Conservation (phyloP, 2,113 vertebrate genomes). For the Amphiprion ocellaris region DNA sequence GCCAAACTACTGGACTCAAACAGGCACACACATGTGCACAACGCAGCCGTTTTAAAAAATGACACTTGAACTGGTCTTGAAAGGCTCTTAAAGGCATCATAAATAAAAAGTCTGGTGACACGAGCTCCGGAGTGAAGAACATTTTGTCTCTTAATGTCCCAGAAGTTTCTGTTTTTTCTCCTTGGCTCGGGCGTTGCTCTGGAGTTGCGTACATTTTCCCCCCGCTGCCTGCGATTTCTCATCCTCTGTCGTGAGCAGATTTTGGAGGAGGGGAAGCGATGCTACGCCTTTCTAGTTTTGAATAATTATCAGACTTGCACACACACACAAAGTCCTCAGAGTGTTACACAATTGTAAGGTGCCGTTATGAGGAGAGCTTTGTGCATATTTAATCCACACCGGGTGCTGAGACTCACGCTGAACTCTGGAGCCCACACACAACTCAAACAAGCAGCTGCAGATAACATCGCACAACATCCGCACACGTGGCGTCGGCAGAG, state of each 20-base stretch:
- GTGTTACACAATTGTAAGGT: conserved; percentile 43
- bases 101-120: background rate
- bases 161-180: background rate
- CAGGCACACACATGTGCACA: background rate
- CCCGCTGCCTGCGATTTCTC: conserved; percentile 31
- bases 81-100: background rate
- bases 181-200: conserved; percentile 12
- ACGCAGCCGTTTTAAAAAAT: background rate
- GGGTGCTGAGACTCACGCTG: background rate
- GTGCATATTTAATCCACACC: conserved; percentile 58
- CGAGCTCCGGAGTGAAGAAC: background rate
- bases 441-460: background rate
- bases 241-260: conserved; percentile 45
- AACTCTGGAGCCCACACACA: background rate
- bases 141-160: background rate
- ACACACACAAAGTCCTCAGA: conserved; percentile 30
- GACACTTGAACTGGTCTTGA: background rate
- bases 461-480: background rate
- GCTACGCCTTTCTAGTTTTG: conserved; percentile 42
- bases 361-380: conserved; percentile 28
- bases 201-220: conserved; percentile 29
- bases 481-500: too few relatives aligned
- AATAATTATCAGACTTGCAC: conserved; percentile 50
- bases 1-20: conserved; percentile 4
- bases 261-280: background rate